Evolutionary conservation across 2,113 vertebrate genomes (phyloP).

Genomic region (Ellobius talpinus): DNA sequence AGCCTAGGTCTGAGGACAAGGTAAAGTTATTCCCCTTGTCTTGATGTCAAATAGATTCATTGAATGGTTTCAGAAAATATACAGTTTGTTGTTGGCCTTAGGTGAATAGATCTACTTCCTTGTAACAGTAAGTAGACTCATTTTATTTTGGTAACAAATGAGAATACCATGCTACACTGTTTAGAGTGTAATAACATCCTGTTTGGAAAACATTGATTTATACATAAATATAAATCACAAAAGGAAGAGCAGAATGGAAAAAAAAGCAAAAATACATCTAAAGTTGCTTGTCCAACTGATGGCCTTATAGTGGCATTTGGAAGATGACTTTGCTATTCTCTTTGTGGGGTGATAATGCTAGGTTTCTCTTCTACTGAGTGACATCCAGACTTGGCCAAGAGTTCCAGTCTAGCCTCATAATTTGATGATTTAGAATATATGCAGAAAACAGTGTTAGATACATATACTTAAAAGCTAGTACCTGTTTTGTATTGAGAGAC

Average conservation of each 20-base stretch:
- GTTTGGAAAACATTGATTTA: neutral
- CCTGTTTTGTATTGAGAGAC: slow-evolving; percentile 42
- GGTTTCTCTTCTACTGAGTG: neutral
- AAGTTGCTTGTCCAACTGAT: neutral
- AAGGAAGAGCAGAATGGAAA: slow-evolving; percentile 33
- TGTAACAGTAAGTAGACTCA: neutral
- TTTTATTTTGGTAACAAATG: slow-evolving; percentile 29
- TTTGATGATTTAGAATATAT: slow-evolving; percentile 7
- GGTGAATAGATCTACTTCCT: neutral
- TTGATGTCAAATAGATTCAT: neutral
- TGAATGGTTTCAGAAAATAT: slow-evolving; percentile 8
- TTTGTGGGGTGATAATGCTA: neutral
- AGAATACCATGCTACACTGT: neutral
- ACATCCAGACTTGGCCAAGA: neutral
- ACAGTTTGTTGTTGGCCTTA: neutral
- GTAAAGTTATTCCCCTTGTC: neutral
- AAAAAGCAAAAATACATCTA: neutral
- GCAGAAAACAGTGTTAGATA: slow-evolving; percentile 15
- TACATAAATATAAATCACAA: neutral
- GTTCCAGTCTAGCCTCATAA: neutral
- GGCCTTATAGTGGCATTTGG: neutral
- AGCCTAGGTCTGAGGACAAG: neutral
- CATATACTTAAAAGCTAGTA: slow-evolving; percentile 23
- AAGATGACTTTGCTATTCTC: neutral
- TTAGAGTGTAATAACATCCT: neutral